Evolutionary conservation across 1,140 invertebrate genomes (phyloP).

Genomic region (Papilio polyxenes): DNA sequence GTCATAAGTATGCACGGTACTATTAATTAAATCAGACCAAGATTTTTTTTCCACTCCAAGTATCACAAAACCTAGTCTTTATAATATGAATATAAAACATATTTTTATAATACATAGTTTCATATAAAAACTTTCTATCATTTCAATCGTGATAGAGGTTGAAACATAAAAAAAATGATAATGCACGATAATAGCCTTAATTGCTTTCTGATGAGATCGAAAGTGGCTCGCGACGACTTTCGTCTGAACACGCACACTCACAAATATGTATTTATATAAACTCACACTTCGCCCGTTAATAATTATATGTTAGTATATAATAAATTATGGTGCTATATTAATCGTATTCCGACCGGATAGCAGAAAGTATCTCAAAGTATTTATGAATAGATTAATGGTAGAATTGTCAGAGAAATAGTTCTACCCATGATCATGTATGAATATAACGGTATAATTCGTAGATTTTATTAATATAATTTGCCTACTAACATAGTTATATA

Average conservation of each 20-base stretch:
- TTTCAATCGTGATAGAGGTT: constrained; percentile 6
- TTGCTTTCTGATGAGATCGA: constrained; percentile 39
- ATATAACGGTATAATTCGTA: background rate
- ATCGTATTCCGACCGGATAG: background rate
- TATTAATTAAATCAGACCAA: background rate
- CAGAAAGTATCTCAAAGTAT: background rate
- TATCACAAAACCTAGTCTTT: background rate
- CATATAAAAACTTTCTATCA: constrained; percentile 27
- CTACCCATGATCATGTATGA: background rate
- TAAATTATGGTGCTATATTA: background rate
- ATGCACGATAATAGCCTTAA: constrained; percentile 37
- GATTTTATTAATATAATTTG: background rate
- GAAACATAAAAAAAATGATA: constrained; percentile 33
- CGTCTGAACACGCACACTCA: constrained; percentile 14
- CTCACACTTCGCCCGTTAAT: background rate
- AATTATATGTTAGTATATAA: background rate
- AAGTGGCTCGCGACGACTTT: constrained; percentile 36
- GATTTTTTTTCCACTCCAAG: background rate
- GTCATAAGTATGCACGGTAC: background rate
- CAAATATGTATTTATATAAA: background rate
- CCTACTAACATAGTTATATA: background rate
- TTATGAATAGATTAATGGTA: background rate
- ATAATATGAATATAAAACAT: background rate
- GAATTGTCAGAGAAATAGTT: background rate
- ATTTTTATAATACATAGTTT: constrained; percentile 10